phyloP scores from a whole-genome alignment of 2,888 invertebrate genomes.

The Branchinecta sandiegonensis region DNA sequence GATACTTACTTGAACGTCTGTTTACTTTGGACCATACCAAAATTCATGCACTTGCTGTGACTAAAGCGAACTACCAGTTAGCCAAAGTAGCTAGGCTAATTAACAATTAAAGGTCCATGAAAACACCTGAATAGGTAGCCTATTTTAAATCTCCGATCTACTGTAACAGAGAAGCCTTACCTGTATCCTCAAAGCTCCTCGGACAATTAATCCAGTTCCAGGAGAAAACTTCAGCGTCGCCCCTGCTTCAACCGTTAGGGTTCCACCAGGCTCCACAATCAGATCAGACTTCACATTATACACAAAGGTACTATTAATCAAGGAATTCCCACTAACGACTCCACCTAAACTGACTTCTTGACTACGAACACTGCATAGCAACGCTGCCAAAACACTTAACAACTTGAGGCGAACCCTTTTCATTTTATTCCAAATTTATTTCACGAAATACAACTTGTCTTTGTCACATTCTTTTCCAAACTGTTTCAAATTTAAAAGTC shows the following conservation, averaged over 20 bases:
- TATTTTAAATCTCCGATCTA: too few relatives aligned
- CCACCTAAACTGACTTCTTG: conserved; percentile 15
- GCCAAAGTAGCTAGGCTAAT: too few relatives aligned
- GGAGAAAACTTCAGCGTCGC: conserved; percentile 78
- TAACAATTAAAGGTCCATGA: too few relatives aligned
- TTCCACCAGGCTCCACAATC: conserved; percentile 38
- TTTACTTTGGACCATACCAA: too few relatives aligned
- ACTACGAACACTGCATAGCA: background rate
- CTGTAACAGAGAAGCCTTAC: conserved; percentile 47
- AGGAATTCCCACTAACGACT: background rate
- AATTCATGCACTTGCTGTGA: too few relatives aligned
- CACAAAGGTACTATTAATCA: conserved; percentile 5
- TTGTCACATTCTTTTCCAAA: too few relatives aligned
- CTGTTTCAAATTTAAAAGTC: too few relatives aligned
- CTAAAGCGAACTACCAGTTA: too few relatives aligned
- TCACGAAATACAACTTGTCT: too few relatives aligned
- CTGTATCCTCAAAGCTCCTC: conserved; percentile 73
- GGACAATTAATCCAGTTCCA: conserved; percentile 80
- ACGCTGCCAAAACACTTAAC: background rate
- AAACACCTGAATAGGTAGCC: too few relatives aligned
- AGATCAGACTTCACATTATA: conserved; percentile 9
- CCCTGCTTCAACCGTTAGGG: conserved; percentile 74
- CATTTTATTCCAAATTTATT: background rate
- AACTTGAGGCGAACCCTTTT: background rate
- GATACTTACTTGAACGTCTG: too few relatives aligned